Evolutionary conservation across 1,140 invertebrate genomes (phyloP), one percentile per base, ranked within the genome.

Genomic region (Magallana ariakensis): DNA sequence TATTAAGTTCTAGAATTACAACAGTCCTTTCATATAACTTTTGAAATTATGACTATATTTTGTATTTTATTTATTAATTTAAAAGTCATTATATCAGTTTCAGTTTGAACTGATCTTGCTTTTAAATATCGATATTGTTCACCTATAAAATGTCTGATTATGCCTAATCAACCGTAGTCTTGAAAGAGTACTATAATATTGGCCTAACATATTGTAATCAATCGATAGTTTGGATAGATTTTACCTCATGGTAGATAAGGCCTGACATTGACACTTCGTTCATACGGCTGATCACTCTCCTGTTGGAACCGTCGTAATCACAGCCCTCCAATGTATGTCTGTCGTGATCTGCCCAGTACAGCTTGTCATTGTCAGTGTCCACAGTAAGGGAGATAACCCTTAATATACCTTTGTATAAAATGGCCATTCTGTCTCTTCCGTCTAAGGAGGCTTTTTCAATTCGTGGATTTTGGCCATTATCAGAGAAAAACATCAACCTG

Each of bases 281-380:
- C 6, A 7, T 26, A 1, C 66, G 66, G 11, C 22, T 9, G 4
- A 70, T 13, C 9, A 70, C 66, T 11, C 22, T 70, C 33, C 66
- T 70, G 19, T 26, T 33, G 22, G 33, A 70, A 15, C 66, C 66
- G 10, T 26, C 10, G 33, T 70, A 70, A 26, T 70, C 22, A 22
- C 66, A 26, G 0, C 4, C 66, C 66, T 70, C 66, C 1, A 70
- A 3, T 5, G 66, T 70, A 1, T 70, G 66, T 70, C 66, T 70
- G 22, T 11, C 66, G 33, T 70, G 33, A 26, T 70, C 66, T 70
- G 66, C 66, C 66, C 66, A 70, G 66, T 70, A 70, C 9, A 70
- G 22, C 3, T 26, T 2, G 22, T 26, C 33, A 26, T 70, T 70
- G 8, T 5, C 9, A 15, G 22, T 22, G 11, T 70, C 66, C 1